Percentiles rank a stretch among this genome's conserved stretches.
Evolutionary conservation across 2,797 vertebrate genomes (phyloP).

Genomic region (Tapirus indicus): DNA sequence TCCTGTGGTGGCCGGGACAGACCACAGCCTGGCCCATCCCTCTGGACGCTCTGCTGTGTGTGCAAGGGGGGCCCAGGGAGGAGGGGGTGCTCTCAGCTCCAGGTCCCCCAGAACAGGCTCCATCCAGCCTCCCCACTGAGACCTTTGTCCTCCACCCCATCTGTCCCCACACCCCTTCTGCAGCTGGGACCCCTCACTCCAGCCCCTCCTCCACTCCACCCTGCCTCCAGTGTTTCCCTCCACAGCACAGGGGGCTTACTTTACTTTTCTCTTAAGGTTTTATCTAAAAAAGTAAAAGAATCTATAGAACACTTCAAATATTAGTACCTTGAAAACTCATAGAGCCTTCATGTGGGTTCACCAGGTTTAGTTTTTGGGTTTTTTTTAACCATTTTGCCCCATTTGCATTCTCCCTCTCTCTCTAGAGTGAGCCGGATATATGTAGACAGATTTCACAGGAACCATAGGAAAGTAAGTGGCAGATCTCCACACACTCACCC

Average conservation of each 20-base stretch:
- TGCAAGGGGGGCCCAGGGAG: neutral
- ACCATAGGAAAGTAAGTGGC: neutral
- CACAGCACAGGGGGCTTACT: neutral
- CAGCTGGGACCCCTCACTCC: no score
- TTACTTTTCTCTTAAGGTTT: neutral
- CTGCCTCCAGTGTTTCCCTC: neutral
- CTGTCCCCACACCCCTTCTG: neutral
- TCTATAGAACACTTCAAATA: constrained; percentile 3
- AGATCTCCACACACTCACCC: neutral
- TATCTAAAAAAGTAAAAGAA: neutral
- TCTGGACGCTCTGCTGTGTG: neutral
- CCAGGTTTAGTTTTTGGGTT: neutral
- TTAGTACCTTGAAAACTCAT: neutral
- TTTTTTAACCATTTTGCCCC: neutral
- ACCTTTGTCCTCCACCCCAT: fast-evolving
- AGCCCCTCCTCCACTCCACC: neutral
- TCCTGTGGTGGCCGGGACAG: neutral
- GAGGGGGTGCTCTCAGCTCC: neutral
- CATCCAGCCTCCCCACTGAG: neutral
- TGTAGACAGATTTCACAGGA: neutral
- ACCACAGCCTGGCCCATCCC: neutral
- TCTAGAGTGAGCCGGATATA: neutral
- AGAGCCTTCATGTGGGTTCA: neutral
- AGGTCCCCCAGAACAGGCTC: neutral
- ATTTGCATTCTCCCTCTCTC: neutral